Base-by-base conservation (phyloP, 1,140 invertebrate species). In the Nasonia longicornis region DNA sequence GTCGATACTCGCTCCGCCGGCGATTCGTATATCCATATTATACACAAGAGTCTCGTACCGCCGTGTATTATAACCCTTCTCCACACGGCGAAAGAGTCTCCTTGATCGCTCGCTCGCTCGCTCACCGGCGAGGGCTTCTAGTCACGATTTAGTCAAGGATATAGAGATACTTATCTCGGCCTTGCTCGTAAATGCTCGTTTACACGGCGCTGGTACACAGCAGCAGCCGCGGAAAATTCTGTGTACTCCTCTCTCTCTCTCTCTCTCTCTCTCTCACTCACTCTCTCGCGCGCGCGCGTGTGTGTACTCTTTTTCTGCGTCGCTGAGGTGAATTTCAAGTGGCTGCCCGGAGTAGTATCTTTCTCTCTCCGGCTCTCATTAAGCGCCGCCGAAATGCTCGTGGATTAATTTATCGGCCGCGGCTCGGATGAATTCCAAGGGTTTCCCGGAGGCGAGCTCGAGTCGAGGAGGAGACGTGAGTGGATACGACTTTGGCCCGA, bases 81-180 rank as follows among this genome's bases (percentile, higher is more conserved):
- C 52, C 52, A 14, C 52, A 20, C 3, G 1, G 12, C 31, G 29
- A n/a, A 16, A 29, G 42, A 83, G 81, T 86, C 85, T 85, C 84
- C 84, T 86, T 84, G 83, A 84, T 84, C 84, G 29, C 26, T 67
- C 8, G 10, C 26, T 63, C 58, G 22, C 64, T 66, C 11, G 31
- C 71, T 20, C 29, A 48, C 71, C 31, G 63, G 77, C 82, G 85
- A 87, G 86, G 87, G 88, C 87, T 88, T 88, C 89, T 88, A 90
- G 89, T 90, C 89, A 90, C 89, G 89, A 90, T 90, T 90, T 89
- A 89, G 89, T 88, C 88, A 90, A 90, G 89, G 88, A 90, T 89
- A 90, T 84, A 85, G 86, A 87, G 88, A 89, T 90, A 87, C 86
- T 87, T 90, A 89, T 90, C 89, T 88, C 85, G 83, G 82, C 85